Percentiles rank a stretch among this genome's conserved stretches.
Conservation (phyloP, 35 echinoderm and acorn worm species). For the Strongylocentrotus purpuratus region DNA sequence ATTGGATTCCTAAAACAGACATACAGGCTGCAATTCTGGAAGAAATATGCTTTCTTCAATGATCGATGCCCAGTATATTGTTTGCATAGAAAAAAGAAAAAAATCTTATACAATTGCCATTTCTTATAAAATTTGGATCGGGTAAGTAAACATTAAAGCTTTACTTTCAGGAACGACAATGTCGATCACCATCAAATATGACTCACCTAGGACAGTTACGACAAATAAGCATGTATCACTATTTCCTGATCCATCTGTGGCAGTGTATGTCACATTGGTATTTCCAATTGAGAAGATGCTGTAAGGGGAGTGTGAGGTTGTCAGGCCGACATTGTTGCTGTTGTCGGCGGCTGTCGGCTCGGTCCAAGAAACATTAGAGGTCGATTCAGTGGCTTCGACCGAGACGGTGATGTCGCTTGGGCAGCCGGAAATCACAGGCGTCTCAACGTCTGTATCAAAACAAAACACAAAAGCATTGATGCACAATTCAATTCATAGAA, state of each 20-base stretch:
- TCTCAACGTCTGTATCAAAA: constrained; percentile 46
- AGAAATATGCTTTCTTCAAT: too few relatives aligned
- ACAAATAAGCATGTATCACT: constrained; percentile 36
- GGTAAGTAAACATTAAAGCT: too few relatives aligned
- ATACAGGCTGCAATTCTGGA: too few relatives aligned
- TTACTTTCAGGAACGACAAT: too few relatives aligned
- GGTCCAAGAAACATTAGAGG: constrained; percentile 55
- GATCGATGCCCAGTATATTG: too few relatives aligned
- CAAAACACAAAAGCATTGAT: neutral
- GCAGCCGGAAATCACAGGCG: constrained; percentile 36
- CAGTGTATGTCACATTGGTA: constrained; percentile 67
- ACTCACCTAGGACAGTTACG: constrained; percentile 62
- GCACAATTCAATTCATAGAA: neutral
- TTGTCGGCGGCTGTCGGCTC: constrained; percentile 67
- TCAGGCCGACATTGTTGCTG: constrained; percentile 30
- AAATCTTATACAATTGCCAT: too few relatives aligned
- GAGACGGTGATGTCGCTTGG: neutral
- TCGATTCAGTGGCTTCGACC: neutral
- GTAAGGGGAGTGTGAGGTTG: neutral
- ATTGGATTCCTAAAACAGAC: too few relatives aligned
- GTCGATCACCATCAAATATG: neutral
- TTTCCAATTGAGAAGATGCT: constrained; percentile 53
- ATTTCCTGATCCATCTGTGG: constrained; percentile 67
- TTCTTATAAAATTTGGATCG: too few relatives aligned
- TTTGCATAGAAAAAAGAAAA: too few relatives aligned